These are phyloP conservation scores for Ceuthmochares aereus DNA, from an alignment of 2,113 vertebrate species.

Conservation along the genomic window DNA sequence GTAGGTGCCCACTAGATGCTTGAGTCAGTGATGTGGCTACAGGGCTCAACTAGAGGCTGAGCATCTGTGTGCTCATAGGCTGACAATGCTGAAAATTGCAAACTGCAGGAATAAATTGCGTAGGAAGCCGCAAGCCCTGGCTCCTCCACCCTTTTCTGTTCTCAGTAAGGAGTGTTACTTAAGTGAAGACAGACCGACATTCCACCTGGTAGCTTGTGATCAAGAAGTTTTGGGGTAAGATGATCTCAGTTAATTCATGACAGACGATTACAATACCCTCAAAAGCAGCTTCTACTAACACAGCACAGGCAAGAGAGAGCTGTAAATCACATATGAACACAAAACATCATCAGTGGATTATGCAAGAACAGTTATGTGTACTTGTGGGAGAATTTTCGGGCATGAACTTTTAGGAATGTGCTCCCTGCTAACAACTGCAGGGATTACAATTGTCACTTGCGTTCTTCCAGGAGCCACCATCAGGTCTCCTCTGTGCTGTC, in stretches of 20 bases:
- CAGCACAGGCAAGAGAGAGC: background rate
- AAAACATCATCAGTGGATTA: too few relatives aligned
- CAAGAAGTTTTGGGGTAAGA: background rate
- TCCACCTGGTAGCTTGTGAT: background rate
- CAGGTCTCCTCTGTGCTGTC: background rate
- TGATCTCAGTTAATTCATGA: background rate
- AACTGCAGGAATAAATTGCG: background rate
- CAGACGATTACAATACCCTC: background rate
- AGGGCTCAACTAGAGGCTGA: background rate
- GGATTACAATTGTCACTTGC: background rate
- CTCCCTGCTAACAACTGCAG: background rate
- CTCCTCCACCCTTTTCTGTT: background rate
- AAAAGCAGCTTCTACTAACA: background rate
- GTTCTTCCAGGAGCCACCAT: background rate
- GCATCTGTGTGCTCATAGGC: background rate
- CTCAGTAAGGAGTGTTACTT: background rate
- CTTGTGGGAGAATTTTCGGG: background rate
- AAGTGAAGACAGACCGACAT: background rate
- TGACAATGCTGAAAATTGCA: background rate
- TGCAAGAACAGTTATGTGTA: rapidly evolving
- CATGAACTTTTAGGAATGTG: background rate
- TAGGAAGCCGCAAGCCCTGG: background rate
- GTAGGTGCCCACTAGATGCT: background rate
- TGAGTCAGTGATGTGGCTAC: background rate
- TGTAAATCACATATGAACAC: rapidly evolving